Evolutionary conservation across 30 jellyfish, hydroid and myxozoan genomes (phyloP).

Genomic region (Clytia hemisphaerica): DNA sequence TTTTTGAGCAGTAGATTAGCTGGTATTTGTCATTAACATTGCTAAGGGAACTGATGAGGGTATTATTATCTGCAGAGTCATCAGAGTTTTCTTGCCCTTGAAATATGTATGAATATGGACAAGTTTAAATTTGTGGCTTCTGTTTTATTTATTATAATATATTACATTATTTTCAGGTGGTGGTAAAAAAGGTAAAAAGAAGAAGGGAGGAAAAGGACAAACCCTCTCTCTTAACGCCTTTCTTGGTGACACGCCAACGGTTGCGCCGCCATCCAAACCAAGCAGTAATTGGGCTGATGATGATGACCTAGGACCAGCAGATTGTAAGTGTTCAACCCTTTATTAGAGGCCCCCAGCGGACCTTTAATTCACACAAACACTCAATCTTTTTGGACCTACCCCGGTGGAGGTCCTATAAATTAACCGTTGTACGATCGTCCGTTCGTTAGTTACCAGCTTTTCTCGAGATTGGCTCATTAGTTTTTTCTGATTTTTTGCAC

Average conservation of each 20-base stretch:
- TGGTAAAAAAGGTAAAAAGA: conserved; percentile 75
- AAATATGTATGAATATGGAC: too few species aligned
- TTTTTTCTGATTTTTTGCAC: too few species aligned
- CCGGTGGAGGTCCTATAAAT: neutral
- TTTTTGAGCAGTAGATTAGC: too few species aligned
- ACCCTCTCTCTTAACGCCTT: conserved; percentile 69
- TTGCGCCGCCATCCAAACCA: conserved; percentile 39
- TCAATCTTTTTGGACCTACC: neutral
- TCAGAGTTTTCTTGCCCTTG: too few species aligned
- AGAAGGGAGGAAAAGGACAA: conserved; percentile 74
- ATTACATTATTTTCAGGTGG: conserved; percentile 22
- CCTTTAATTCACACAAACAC: neutral
- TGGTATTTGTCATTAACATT: too few species aligned
- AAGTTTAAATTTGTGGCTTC: too few species aligned
- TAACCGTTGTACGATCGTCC: too few species aligned
- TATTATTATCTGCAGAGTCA: too few species aligned
- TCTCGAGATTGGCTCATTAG: too few species aligned
- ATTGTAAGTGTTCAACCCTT: neutral
- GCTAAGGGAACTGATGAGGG: too few species aligned
- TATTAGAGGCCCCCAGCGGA: neutral
- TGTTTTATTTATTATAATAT: too few species aligned
- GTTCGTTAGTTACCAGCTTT: too few species aligned
- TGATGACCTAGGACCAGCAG: conserved; percentile 30
- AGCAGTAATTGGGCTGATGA: conserved; percentile 67
- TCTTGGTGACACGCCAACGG: conserved; percentile 55